Evolutionary conservation across 1,140 invertebrate species (phyloP).

Genomic region (Telenomus remus): DNA sequence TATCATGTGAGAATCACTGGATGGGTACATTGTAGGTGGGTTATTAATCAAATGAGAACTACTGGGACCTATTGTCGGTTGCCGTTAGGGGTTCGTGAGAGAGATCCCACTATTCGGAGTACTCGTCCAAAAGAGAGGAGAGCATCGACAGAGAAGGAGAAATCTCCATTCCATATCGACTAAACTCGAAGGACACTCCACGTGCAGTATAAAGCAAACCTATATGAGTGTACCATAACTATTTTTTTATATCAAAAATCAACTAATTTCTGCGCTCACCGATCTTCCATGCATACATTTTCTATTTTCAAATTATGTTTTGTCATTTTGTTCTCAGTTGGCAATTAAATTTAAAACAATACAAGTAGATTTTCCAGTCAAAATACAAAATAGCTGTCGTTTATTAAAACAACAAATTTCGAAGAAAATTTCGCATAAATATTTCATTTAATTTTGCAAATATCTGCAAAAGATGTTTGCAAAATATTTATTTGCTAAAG

Average conservation of each 20-base stretch:
- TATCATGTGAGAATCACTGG: constrained; percentile 74
- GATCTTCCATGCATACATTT: neutral
- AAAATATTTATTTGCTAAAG: too few species aligned
- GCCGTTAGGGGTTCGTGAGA: constrained; percentile 48
- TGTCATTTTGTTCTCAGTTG: too few species aligned
- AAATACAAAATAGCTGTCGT: too few species aligned
- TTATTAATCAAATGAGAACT: constrained; percentile 76
- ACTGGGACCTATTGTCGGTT: constrained; percentile 64
- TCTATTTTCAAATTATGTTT: too few species aligned
- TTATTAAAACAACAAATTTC: too few species aligned
- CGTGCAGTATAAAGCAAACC: constrained; percentile 17
- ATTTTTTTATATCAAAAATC: neutral
- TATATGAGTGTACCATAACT: neutral
- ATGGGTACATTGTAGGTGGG: constrained; percentile 69
- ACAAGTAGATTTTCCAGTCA: too few species aligned
- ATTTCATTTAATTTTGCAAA: too few species aligned
- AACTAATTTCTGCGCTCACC: constrained; percentile 8
- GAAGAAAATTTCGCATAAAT: too few species aligned
- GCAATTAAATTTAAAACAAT: too few species aligned
- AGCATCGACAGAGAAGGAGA: constrained; percentile 36
- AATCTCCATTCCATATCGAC: constrained; percentile 54
- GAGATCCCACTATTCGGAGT: constrained; percentile 36
- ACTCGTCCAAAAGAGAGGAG: constrained; percentile 23
- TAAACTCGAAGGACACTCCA: constrained; percentile 51
- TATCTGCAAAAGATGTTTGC: too few species aligned